Base-by-base conservation (phyloP, 1,140 invertebrate genomes). In the Gerris buenoi region DNA sequence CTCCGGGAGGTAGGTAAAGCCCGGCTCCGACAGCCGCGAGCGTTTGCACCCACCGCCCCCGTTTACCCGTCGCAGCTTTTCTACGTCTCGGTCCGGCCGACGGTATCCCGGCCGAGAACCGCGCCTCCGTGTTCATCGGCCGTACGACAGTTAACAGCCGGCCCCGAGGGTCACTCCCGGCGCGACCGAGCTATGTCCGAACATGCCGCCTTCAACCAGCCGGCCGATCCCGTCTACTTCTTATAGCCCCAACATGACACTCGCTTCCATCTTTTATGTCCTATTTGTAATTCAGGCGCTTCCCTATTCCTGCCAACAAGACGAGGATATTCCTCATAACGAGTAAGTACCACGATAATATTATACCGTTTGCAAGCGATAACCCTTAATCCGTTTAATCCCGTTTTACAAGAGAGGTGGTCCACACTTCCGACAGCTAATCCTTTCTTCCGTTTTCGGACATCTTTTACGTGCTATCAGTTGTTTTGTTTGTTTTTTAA, bases 321-420 rank as follows among this genome's bases (percentile, higher is more conserved):
- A 89, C 72, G 88, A 90, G 81, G 88, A 89, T 75, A 90, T 90
- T 74, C 88, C 88, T 59, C 88, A 89, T 76, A 87, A 88, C 77
- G 87, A 89, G 88, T 89, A 81, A 88, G 88, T 81, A 73, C 33
- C 14, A 25, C 14, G 25, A 63, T 63, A 63, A 28, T 10, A 25
- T 26, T 63, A n/a, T 63, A 18, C 10, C 25, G 60, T 61, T 5
- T 61, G 60, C 13, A 61, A 15, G 15, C 25, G 46, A 13, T 56
- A 56, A 56, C 13, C 46, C 13, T 56, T 56, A 56, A 56, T 13
- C 46, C 13, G 13, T 56, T 56, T 14, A 13, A 14, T n/a, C n/a
- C n/a, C n/a, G n/a, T n/a, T n/a, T n/a, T n/a, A n/a, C n/a, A n/a
- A n/a, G n/a, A n/a, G n/a, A n/a, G n/a, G n/a, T n/a, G n/a, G n/a